phyloP scores from a whole-genome alignment of 1,140 invertebrate species.

The Bradynema listronoti region DNA sequence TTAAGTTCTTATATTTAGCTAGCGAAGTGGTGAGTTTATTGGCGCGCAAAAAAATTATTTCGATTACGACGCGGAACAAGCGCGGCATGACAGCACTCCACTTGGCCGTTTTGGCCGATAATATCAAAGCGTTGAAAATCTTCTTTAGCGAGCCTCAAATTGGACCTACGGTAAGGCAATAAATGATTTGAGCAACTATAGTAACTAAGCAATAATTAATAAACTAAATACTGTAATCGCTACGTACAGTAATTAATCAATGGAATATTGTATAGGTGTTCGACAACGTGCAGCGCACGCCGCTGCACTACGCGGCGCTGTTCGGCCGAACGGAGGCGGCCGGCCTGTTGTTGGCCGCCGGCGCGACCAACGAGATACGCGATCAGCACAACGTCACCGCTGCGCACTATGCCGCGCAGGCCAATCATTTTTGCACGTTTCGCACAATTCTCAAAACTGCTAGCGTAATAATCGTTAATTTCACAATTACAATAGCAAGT shows the following conservation, averaged over 20 bases:
- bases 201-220: neutral
- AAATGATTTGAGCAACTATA: neutral
- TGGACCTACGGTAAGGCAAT: neutral
- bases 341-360: constrained; percentile 20
- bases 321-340: constrained; percentile 20
- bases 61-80: constrained; percentile 28
- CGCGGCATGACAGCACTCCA: constrained; percentile 36
- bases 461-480: neutral
- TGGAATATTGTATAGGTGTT: constrained; percentile 26
- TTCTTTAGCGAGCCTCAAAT: constrained; percentile 21
- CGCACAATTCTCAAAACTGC: constrained; percentile 17
- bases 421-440: constrained; percentile 16
- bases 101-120: constrained; percentile 37
- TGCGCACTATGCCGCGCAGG: constrained; percentile 44
- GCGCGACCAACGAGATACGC: constrained; percentile 30
- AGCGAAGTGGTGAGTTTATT: constrained; percentile 24
- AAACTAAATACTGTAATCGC: neutral
- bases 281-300: constrained; percentile 30
- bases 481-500: neutral
- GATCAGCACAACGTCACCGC: constrained; percentile 32
- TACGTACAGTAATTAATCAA: neutral
- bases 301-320: constrained; percentile 38
- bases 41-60: constrained; percentile 30
- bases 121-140: constrained; percentile 19
- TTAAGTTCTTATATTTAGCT: constrained; percentile 34